Conservation (phyloP, 2,888 invertebrate species). For the Xanthorhoe designata region DNA sequence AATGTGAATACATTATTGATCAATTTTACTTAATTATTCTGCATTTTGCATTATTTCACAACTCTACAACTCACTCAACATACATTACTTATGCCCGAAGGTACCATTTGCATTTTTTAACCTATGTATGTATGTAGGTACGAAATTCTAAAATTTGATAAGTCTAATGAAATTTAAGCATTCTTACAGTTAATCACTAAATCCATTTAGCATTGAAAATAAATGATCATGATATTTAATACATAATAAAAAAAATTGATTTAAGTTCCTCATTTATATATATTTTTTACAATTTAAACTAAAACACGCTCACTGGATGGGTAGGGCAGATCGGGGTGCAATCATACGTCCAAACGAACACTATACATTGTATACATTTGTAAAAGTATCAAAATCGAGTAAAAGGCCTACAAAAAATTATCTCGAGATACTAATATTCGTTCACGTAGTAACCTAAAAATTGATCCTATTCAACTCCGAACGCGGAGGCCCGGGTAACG, state of each 20-base stretch:
- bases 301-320: constrained; percentile 74
- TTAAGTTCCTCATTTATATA: constrained; percentile 72
- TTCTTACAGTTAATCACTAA: constrained; percentile 80
- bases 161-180: constrained; percentile 83
- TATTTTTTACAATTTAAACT: constrained; percentile 80
- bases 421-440: constrained; percentile 85
- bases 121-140: constrained; percentile 62
- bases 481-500: constrained; percentile 61
- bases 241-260: constrained; percentile 77
- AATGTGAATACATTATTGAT: constrained; percentile 82
- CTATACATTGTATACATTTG: constrained; percentile 86
- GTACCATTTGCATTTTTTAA: constrained; percentile 63
- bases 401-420: constrained; percentile 85
- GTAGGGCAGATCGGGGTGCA: constrained; percentile 71
- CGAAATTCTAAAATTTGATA: constrained; percentile 80
- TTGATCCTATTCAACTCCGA: constrained; percentile 75
- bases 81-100: constrained; percentile 74
- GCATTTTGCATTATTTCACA: constrained; percentile 69
- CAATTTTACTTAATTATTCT: constrained; percentile 68
- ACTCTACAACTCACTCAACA: constrained; percentile 79
- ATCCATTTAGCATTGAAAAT: constrained; percentile 82
- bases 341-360: constrained; percentile 82
- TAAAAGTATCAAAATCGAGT: constrained; percentile 86
- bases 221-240: constrained; percentile 76
- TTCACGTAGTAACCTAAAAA: constrained; percentile 84